Base-by-base conservation (phyloP, 2,113 vertebrate genomes). In the Dinomys branickii region DNA sequence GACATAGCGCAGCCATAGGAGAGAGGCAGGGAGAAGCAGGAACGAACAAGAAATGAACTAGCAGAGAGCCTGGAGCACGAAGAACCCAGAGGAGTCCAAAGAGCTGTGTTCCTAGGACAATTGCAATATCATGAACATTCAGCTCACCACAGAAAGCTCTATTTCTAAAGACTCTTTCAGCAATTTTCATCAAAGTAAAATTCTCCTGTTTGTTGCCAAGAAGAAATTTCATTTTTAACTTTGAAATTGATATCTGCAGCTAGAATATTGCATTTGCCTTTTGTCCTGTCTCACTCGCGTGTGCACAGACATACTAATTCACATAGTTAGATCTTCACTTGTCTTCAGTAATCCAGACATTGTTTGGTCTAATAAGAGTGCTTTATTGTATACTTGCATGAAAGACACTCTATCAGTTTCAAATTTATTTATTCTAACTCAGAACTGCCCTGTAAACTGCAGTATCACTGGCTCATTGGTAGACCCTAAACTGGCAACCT, bases 151-250 rank as follows among this genome's bases (percentile, higher is more conserved):
- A 85, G 83, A 94, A 97, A 93, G 38, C 47, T n/a, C 33, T 58
- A 82, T 92, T 97, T 92, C 87, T 88, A 33, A 90, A 97, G 90
- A 92, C 82, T 96, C 92, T 97, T 92, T 96, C 92, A 94, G 90
- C 28, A 91, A 97, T 97, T 95, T 94, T 89, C 95, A 95, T 97
- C 92, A 97, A 97, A 96, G 96, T 94, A 97, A 97, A 97, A 97
- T 65, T 96, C 90, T 94, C 81, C 50, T 88, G 17, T 67, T 95
- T 93, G 58, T 50, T 98, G 96, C 97, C 97, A 97, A 98, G 67
- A 96, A 94, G 94, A 97, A 97, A 96, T 97, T 96, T 95, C 83
- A 95, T 97, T 94, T 97, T 95, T 97, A 92, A 97, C 90, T 97
- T 91, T 85, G 92, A 97, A 97, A 98, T 28, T 96, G 94, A 90